phyloP scores from a whole-genome alignment of 2,797 vertebrate genomes.

The Sebastes vulpes region DNA sequence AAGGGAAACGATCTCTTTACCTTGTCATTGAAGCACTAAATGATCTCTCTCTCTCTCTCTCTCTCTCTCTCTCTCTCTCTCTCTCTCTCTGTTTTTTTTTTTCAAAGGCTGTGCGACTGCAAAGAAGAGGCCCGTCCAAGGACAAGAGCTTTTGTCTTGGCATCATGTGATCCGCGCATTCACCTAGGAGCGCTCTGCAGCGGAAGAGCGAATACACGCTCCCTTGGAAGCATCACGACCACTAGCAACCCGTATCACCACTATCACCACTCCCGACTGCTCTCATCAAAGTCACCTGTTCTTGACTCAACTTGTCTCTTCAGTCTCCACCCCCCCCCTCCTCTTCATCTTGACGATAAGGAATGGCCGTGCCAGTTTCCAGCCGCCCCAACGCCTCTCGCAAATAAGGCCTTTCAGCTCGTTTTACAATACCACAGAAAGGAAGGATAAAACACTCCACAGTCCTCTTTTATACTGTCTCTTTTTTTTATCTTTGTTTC shows the following conservation, averaged over 20 bases:
- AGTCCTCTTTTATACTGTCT: conserved; percentile 48
- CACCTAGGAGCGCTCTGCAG: conserved; percentile 27
- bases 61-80: conserved; percentile 36
- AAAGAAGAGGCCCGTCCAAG: conserved; percentile 33
- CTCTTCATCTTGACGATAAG: conserved; percentile 67
- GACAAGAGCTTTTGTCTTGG: conserved; percentile 46
- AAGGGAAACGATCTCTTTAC: conserved; percentile 68
- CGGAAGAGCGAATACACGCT: conserved; percentile 43
- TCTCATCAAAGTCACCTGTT: conserved; percentile 60
- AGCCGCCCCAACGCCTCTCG: conserved; percentile 57
- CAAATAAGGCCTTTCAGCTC: conserved; percentile 73
- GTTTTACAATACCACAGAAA: conserved; percentile 67
- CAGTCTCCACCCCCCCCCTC: conserved; percentile 8
- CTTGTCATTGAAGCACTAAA: conserved; percentile 70
- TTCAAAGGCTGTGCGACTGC: conserved; percentile 29
- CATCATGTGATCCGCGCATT: conserved; percentile 75
- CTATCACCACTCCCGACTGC: conserved; percentile 46
- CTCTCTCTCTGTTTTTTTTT: not conserved
- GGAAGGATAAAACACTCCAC: conserved; percentile 54
- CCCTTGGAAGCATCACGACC: conserved; percentile 46
- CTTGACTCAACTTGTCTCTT: conserved; percentile 69
- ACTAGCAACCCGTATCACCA: conserved; percentile 50
- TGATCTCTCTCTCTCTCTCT: conserved; percentile 45
- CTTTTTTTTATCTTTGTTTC: conserved; percentile 56
- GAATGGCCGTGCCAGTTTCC: conserved; percentile 56